A percentile compares a stretch with the other conserved stretches of the same genome.
phyloP scores from a whole-genome alignment of 2,113 vertebrate species.

The Alligator mississippiensis region DNA sequence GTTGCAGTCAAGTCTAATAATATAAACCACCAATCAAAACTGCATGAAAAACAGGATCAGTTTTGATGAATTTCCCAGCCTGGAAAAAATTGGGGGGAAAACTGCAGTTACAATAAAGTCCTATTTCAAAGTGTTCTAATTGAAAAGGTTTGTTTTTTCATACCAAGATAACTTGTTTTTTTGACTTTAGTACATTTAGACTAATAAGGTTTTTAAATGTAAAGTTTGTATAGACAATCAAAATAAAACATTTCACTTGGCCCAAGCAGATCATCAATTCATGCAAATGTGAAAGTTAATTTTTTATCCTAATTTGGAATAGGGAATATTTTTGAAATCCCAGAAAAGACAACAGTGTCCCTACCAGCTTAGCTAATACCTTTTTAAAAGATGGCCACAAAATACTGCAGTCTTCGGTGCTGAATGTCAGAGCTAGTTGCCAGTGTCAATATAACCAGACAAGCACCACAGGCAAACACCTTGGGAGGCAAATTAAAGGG shows the following conservation, averaged over 20 bases:
- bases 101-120: too few species aligned
- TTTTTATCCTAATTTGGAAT: neutral
- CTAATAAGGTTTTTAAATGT: neutral
- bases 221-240: neutral
- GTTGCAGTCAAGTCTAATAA: too few species aligned
- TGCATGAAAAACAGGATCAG: too few species aligned
- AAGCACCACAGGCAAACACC: too few species aligned
- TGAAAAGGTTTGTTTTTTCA: too few species aligned
- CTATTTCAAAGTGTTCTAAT: too few species aligned
- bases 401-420: neutral
- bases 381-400: neutral
- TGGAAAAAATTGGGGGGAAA: too few species aligned
- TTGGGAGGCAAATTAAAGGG: too few species aligned
- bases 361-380: neutral
- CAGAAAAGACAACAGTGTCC: neutral
- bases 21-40: too few species aligned
- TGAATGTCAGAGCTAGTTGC: neutral
- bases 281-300: neutral
- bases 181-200: neutral
- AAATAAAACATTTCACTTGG: neutral
- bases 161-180: too few species aligned
- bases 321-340: neutral
- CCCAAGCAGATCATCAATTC: neutral
- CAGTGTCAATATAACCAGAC: too few species aligned
- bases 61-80: too few species aligned